Base-by-base conservation (phyloP, 2,113 vertebrate genomes). In the Parotia lawesii region DNA sequence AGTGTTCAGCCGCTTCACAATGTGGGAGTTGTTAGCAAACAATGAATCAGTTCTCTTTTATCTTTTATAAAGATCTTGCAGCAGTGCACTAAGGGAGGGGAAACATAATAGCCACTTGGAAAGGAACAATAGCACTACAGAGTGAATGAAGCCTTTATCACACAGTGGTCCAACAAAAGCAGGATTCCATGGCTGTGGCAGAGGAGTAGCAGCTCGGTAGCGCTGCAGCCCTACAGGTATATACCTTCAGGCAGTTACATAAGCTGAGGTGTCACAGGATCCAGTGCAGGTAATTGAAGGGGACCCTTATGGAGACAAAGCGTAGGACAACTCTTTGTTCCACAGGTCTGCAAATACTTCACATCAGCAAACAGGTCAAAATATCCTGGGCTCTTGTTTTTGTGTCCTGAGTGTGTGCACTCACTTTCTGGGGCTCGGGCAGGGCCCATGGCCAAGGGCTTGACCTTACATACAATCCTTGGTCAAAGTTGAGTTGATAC, bases 391-490 rank as follows among this genome's bases (percentile, higher is more conserved):
- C 3, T 12, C 37, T 72, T 82, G 44, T 1, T 73, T 82, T 64
- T 14, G 0, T 69, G 71, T 72, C 35, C 71, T 18, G 37, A 54
- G 29, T 6, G 17, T 17, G 86, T 25, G 6, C 37, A n/a, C 28
- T 64, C 0, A 0, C 11, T 69, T 44, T n/a, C 67, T 1, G 0
- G 22, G 10, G 10, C 12, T 50, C 0, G 0, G 10, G 31, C 9
- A 54, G 56, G 42, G 51, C 37, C 40, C 64, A 13, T 1, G 1
- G 35, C 31, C 22, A 35, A 79, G 18, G 20, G 16, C 12, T 67
- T 51, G 48, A 76, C 25, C 40, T 56, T 89, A 40, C 69, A 70
- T 27, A 24, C 17, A 69, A 42, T 13, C 45, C 37, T 35, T 48
- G 29, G 28, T 37, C 23, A 51, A 38, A 38, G 27, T 6, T 25